A percentile compares a stretch with the other conserved stretches of the same genome.
These are phyloP conservation scores for Rugalucina vietnamica DNA, from an alignment of 2,888 invertebrate species.

Conservation along the genomic window DNA sequence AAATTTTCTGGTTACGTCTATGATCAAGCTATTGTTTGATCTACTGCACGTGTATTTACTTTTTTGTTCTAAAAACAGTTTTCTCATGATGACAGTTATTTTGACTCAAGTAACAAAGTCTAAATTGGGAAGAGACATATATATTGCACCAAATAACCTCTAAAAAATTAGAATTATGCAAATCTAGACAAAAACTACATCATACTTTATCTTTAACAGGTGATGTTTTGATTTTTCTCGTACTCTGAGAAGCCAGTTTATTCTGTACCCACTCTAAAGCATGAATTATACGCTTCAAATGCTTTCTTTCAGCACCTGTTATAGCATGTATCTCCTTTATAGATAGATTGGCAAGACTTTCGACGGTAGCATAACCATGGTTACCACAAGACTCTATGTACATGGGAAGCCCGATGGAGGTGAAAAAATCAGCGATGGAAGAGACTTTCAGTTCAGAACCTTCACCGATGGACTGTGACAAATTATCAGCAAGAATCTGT, in stretches of 20 bases:
- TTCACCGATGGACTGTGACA: slow-evolving; percentile 78
- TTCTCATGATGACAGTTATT: too few relatives aligned
- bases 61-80: too few relatives aligned
- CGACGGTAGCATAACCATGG: slow-evolving; percentile 70
- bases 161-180: background rate
- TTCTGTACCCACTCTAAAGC: slow-evolving; percentile 80
- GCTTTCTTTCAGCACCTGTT: slow-evolving; percentile 76
- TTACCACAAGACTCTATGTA: slow-evolving; percentile 73
- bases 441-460: slow-evolving; percentile 82
- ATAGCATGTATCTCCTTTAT: slow-evolving; percentile 74
- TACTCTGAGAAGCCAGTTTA: slow-evolving; percentile 70
- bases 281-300: slow-evolving; percentile 76
- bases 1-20: too few relatives aligned
- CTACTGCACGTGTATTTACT: too few relatives aligned
- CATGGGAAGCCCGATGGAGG: slow-evolving; percentile 83
- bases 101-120: too few relatives aligned
- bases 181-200: background rate
- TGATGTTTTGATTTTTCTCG: slow-evolving; percentile 54
- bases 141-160: background rate
- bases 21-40: too few relatives aligned
- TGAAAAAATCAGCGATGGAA: slow-evolving; percentile 81
- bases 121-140: background rate
- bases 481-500: slow-evolving; percentile 81
- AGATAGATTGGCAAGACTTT: slow-evolving; percentile 72
- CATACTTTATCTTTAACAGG: slow-evolving; percentile 67